phyloP scores from a whole-genome alignment of 2,888 invertebrate genomes.

The Invenusta paracnida region DNA sequence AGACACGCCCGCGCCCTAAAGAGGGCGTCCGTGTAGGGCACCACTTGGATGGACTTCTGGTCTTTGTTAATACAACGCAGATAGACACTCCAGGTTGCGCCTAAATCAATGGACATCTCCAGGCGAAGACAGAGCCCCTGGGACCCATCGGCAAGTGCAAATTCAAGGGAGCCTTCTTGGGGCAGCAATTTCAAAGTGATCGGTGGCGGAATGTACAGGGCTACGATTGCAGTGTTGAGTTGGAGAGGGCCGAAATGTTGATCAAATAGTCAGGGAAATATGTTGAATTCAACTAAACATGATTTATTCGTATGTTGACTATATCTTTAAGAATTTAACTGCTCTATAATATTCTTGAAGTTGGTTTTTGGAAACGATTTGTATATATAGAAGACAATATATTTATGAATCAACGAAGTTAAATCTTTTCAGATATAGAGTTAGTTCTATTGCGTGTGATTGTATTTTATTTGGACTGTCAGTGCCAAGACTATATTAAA shows the following conservation, averaged over 20 bases:
- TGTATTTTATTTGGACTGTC: too few species aligned
- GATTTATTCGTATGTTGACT: too few species aligned
- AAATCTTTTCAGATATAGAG: too few species aligned
- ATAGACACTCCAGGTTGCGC: neutral
- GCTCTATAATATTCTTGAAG: too few species aligned
- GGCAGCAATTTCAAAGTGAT: neutral
- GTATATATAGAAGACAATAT: too few species aligned
- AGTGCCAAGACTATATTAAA: too few species aligned
- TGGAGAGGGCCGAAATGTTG: neutral
- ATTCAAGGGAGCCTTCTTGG: neutral
- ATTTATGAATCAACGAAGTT: too few species aligned
- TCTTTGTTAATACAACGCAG: neutral
- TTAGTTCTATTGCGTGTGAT: too few species aligned
- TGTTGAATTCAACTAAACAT: too few species aligned
- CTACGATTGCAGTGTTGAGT: neutral
- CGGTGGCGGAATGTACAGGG: neutral
- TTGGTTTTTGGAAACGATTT: too few species aligned
- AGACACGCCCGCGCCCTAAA: neutral
- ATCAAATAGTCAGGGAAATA: too few species aligned
- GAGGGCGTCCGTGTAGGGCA: neutral
- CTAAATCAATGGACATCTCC: neutral
- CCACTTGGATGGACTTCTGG: neutral
- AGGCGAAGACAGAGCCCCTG: neutral
- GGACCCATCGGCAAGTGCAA: neutral
- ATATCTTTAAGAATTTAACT: too few species aligned